phyloP scores from a whole-genome alignment of 1,140 invertebrate species.

The Pentalonia nigronervosa region DNA sequence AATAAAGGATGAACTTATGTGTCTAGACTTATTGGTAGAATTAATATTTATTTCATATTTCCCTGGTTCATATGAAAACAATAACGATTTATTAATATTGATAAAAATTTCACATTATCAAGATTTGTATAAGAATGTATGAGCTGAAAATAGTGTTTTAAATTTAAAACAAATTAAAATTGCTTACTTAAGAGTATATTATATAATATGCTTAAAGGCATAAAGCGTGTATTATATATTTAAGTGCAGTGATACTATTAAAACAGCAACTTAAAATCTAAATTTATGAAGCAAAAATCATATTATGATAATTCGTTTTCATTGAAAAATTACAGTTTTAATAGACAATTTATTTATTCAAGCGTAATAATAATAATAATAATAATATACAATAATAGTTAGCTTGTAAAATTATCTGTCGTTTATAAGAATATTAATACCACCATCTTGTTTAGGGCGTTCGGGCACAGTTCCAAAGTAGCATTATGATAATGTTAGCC shows the following conservation, averaged over 20 bases:
- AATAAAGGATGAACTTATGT: neutral
- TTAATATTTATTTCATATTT: neutral
- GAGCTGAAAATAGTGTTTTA: neutral
- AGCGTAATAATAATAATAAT: neutral
- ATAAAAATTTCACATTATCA: neutral
- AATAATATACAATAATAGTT: neutral
- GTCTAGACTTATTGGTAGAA: neutral
- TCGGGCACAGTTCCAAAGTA: constrained; percentile 27
- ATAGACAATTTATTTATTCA: neutral
- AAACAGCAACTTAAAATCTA: neutral
- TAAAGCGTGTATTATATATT: neutral
- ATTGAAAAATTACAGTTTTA: neutral
- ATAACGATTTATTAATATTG: neutral
- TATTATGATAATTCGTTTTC: neutral
- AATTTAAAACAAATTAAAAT: neutral
- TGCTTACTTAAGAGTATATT: neutral
- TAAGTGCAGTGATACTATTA: neutral
- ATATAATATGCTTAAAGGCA: neutral
- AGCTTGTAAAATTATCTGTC: neutral
- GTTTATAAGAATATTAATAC: neutral
- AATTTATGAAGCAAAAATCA: neutral
- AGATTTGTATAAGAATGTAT: neutral
- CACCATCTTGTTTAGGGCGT: neutral
- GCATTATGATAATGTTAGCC: constrained; percentile 20
- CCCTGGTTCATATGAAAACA: neutral